Base-by-base conservation (phyloP, 2,888 invertebrate species). In the Philopedon plagiatum region DNA sequence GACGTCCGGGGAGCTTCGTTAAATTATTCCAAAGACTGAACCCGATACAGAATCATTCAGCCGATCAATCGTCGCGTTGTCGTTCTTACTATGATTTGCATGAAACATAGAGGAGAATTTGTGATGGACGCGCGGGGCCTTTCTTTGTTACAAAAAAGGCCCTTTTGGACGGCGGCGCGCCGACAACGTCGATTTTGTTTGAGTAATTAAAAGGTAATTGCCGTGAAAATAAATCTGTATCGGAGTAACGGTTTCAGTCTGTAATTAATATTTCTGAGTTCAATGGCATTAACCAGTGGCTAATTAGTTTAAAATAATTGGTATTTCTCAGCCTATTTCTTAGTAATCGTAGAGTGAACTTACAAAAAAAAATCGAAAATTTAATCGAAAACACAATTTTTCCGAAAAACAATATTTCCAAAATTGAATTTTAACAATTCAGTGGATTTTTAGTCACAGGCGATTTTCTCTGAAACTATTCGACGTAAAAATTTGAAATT, bases 11-110 rank as follows among this genome's bases (percentile, higher is more conserved):
- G 78, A 76, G 76, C 82, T 82, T 85, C 85, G 84, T 85, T 85
- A 85, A 85, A 85, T 85, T 85, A 85, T 85, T 84, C 84, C 84
- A 80, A 83, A 79, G 79, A 77, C 77, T 83, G 84, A 78, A 80
- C 83, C 77, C 83, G 82, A 83, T 83, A 76, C 80, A 80, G 78
- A 80, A 78, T 80, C 82, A 80, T 80, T 82, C 80, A 79, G 78
- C 80, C 81, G 83, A 83, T 83, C 82, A 82, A 83, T 83, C 82
- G 82, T 77, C 75, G 80, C n/a, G n/a, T n/a, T n/a, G n/a, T n/a
- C n/a, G n/a, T n/a, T n/a, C n/a, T 82, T 81, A 81, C 82, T 81
- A 37, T 60, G 49, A 67, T 71, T 65, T 65, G 65, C 71, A 64
- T 64, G 71, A 71, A 71, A 71, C 65, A 71, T 23, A 58, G 64